Conservation (phyloP, 2,113 vertebrate species). For the Oreochromis aureus region DNA sequence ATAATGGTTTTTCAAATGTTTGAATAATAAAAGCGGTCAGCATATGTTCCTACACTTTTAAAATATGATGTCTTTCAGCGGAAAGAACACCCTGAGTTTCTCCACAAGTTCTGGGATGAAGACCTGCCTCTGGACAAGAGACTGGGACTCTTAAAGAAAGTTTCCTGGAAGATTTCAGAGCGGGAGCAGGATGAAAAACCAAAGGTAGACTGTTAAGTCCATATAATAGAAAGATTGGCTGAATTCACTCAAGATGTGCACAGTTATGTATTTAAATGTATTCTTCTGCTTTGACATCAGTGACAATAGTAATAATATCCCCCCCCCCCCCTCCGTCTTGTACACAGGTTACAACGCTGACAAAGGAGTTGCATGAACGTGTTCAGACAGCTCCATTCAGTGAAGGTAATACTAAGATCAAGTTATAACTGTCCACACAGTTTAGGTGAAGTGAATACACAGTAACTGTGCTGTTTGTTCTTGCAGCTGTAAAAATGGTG, state of each 20-base stretch:
- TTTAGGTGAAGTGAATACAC: not conserved
- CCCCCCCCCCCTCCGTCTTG: not conserved
- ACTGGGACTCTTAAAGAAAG: not conserved
- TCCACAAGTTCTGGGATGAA: not conserved
- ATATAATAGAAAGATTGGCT: not conserved
- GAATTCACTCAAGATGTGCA: not conserved
- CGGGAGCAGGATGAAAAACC: not conserved
- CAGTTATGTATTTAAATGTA: not conserved
- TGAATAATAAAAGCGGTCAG: not conserved
- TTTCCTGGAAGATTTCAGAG: not conserved
- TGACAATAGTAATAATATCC: not conserved
- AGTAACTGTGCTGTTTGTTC: not conserved
- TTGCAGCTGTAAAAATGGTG: slow-evolving; percentile 33
- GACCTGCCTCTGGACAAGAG: not conserved
- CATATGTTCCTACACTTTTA: not conserved
- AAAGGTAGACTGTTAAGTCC: not conserved
- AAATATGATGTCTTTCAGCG: not conserved
- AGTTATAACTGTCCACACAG: not conserved
- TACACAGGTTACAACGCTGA: slow-evolving; percentile 8
- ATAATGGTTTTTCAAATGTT: not conserved
- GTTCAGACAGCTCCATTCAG: slow-evolving; percentile 1
- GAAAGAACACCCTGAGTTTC: not conserved
- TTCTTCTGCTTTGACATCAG: not conserved
- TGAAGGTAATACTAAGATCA: slow-evolving; percentile 26
- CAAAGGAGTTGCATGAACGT: not conserved